Conservation (phyloP, 2,797 vertebrate genomes). For the Sebastes paucispinis region DNA sequence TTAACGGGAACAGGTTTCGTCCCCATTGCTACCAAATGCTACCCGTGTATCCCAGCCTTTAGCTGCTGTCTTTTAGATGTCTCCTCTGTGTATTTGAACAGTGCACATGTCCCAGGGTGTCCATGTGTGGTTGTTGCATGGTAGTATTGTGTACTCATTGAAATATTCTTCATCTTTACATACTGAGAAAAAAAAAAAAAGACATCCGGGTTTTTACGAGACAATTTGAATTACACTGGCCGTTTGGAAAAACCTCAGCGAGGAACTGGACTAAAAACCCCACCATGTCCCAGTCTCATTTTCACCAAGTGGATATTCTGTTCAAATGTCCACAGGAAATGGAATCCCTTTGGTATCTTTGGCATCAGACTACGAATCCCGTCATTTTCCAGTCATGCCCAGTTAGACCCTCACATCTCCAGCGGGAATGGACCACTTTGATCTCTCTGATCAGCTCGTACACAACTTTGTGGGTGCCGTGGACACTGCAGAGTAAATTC, state of each 20-base stretch:
- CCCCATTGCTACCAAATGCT: constrained; percentile 44
- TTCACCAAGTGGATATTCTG: not conserved
- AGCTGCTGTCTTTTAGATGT: constrained; percentile 62
- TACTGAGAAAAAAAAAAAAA: constrained; percentile 21
- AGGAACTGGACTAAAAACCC: constrained; percentile 6
- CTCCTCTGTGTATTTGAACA: constrained; percentile 64
- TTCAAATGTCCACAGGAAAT: constrained; percentile 13
- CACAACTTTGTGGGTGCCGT: not conserved
- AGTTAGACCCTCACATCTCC: not conserved
- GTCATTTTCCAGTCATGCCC: not conserved
- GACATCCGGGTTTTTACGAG: constrained; percentile 11
- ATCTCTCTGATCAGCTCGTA: not conserved
- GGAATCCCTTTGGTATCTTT: not conserved
- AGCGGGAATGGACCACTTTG: constrained; percentile 3
- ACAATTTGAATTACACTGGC: constrained; percentile 10
- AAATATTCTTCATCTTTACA: constrained; percentile 52
- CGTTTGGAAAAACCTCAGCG: constrained; percentile 9
- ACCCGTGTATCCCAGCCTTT: constrained; percentile 49
- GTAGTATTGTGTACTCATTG: constrained; percentile 57
- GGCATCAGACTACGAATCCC: not conserved
- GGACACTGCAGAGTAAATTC: not conserved
- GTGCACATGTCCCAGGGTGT: constrained; percentile 64
- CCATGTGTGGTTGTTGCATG: constrained; percentile 69
- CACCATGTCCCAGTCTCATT: not conserved
- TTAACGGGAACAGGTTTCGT: not conserved